Evolutionary conservation across 2,113 vertebrate genomes (phyloP).

Genomic region (Zapus hudsonius): DNA sequence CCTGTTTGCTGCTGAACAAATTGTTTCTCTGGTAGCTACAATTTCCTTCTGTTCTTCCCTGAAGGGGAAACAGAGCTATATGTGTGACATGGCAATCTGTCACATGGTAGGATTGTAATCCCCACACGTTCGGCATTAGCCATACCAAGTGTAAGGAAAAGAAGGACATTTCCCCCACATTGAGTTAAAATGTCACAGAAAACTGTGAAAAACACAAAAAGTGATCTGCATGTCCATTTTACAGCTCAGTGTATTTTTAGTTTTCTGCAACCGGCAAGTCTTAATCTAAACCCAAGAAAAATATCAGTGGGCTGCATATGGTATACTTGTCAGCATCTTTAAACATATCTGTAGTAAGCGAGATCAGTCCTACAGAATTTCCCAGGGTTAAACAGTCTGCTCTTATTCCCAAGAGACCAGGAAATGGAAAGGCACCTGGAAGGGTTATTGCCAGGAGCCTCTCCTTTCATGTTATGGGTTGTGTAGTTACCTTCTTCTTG

Average conservation of each 20-base stretch:
- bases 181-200: slow-evolving; percentile 71
- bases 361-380: not conserved
- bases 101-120: slow-evolving; percentile 24
- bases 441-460: not conserved
- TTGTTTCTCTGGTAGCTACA: not conserved
- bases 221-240: slow-evolving; percentile 62
- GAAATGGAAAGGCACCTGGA: not conserved
- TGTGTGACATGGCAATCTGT: slow-evolving; percentile 56
- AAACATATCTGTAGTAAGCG: slow-evolving; percentile 36
- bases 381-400: not conserved
- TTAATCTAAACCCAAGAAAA: slow-evolving; percentile 66
- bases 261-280: slow-evolving; percentile 40
- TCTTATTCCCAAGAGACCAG: not conserved
- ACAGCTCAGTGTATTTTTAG: slow-evolving; percentile 72
- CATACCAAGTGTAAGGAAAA: slow-evolving; percentile 61
- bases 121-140: slow-evolving; percentile 55
- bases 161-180: slow-evolving; percentile 54
- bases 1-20: slow-evolving; percentile 11
- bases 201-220: slow-evolving; percentile 70
- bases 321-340: slow-evolving; percentile 41
- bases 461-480: not conserved
- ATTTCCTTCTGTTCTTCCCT: slow-evolving; percentile 63
- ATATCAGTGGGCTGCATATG: slow-evolving; percentile 47
- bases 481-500: too few species aligned
- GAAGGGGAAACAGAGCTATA: slow-evolving; percentile 7